These are phyloP conservation scores for Heliconius cydno DNA, from an alignment of 2,888 invertebrate species.

Conservation along the genomic window DNA sequence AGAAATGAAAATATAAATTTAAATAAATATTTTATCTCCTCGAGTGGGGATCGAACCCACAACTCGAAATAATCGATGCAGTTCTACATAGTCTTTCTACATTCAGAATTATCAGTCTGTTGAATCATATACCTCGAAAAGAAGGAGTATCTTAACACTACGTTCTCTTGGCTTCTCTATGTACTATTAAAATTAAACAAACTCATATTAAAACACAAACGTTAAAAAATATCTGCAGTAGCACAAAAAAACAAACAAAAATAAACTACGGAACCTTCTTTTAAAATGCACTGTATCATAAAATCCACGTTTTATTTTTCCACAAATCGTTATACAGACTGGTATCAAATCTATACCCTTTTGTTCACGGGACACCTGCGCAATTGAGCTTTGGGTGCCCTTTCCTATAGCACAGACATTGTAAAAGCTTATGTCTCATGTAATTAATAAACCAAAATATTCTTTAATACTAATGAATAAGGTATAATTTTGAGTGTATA, in stretches of 20 bases:
- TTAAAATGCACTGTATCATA: constrained; percentile 42
- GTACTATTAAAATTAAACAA: background rate
- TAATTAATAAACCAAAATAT: constrained; percentile 32
- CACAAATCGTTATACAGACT: constrained; percentile 69
- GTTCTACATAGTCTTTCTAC: too few relatives aligned
- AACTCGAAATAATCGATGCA: too few relatives aligned
- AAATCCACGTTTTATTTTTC: constrained; percentile 54
- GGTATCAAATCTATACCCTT: constrained; percentile 74
- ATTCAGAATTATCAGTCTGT: too few relatives aligned
- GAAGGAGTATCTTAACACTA: background rate
- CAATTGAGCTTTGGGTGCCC: constrained; percentile 76
- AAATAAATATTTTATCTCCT: too few relatives aligned
- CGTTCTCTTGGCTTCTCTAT: background rate
- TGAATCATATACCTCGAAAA: too few relatives aligned
- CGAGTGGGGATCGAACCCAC: too few relatives aligned
- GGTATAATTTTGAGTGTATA: background rate
- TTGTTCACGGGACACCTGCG: constrained; percentile 79
- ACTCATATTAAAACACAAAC: background rate
- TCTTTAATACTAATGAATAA: constrained; percentile 34
- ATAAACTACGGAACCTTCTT: constrained; percentile 47
- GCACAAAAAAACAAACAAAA: constrained; percentile 21
- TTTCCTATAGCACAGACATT: constrained; percentile 63
- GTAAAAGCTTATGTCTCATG: constrained; percentile 53
- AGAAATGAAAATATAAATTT: too few relatives aligned
- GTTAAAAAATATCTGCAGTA: background rate